These are phyloP conservation scores for Thera obeliscata DNA, from an alignment of 2,888 invertebrate species.

Conservation along the genomic window DNA sequence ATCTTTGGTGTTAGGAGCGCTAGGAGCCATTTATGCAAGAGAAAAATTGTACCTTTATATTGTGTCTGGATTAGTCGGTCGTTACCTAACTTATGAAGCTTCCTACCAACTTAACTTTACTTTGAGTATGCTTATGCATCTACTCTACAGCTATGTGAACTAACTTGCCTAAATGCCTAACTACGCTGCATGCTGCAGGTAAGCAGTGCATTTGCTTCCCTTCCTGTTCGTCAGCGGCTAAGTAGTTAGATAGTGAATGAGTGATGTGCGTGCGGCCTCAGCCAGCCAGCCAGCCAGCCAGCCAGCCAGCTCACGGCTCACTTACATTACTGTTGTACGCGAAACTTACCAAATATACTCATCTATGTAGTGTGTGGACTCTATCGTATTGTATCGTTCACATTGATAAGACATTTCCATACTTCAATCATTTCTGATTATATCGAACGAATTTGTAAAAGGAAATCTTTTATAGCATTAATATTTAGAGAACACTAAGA, in stretches of 20 bases:
- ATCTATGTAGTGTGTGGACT: slow-evolving; percentile 1
- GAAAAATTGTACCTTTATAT: no score
- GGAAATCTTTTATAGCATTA: slow-evolving; percentile 1
- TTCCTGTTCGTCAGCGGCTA: slow-evolving; percentile 56
- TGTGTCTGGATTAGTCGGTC: no score
- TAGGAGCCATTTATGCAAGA: no score
- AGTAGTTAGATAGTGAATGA: slow-evolving; percentile 74
- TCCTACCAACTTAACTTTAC: no score
- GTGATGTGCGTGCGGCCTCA: slow-evolving; percentile 46
- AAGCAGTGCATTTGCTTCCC: slow-evolving; percentile 43
- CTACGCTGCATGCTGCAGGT: no score
- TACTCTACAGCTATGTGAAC: no score
- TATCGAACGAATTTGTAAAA: slow-evolving; percentile 13
- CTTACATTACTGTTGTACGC: slow-evolving; percentile 5
- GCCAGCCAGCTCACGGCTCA: not conserved
- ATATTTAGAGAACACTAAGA: no score
- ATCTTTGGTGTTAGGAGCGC: no score
- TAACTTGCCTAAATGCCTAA: no score
- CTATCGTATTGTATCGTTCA: not conserved
- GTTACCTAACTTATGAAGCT: no score
- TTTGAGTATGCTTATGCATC: no score
- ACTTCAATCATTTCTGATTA: slow-evolving; percentile 14
- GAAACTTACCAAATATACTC: slow-evolving; percentile 20
- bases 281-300: no score
- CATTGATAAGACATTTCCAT: slow-evolving; percentile 5